phyloP scores from a whole-genome alignment of 1,140 invertebrate species.

The Dendrolimus kikuchii region DNA sequence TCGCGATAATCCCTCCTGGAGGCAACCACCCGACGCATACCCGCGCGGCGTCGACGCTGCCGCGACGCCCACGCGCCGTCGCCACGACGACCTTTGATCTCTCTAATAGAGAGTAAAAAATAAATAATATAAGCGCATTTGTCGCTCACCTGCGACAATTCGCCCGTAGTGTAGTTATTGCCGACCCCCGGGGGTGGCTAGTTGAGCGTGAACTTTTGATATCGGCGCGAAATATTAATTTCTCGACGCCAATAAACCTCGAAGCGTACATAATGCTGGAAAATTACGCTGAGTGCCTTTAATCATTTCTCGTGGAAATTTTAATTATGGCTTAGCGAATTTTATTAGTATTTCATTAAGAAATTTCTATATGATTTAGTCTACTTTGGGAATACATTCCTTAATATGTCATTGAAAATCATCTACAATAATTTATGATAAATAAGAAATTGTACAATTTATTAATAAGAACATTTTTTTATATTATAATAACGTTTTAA shows the following conservation, averaged over 20 bases:
- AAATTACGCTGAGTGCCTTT: constrained; percentile 68
- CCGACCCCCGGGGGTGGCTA: constrained; percentile 56
- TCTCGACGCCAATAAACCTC: constrained; percentile 62
- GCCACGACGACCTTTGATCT: constrained; percentile 63
- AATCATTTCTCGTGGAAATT: constrained; percentile 28
- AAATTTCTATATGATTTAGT: too few relatives aligned
- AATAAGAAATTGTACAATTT: too few relatives aligned
- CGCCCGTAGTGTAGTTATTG: constrained; percentile 56
- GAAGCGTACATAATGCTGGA: constrained; percentile 61
- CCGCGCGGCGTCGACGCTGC: constrained; percentile 8
- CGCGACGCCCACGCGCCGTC: constrained; percentile 25
- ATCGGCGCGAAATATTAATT: constrained; percentile 71
- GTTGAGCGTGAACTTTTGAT: constrained; percentile 70
- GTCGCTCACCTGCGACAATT: constrained; percentile 61
- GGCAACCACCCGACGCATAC: background rate
- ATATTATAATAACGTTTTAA: too few relatives aligned
- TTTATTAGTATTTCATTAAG: constrained; percentile 22
- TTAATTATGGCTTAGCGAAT: constrained; percentile 1
- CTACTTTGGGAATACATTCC: background rate
- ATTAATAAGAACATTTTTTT: too few relatives aligned
- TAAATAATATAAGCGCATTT: constrained; percentile 68
- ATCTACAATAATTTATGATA: too few relatives aligned
- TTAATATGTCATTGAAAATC: too few relatives aligned
- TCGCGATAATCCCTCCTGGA: constrained; percentile 43
- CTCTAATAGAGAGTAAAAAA: constrained; percentile 50